A percentile compares a stretch with the other conserved stretches of the same genome.
Evolutionary conservation across 2,888 invertebrate genomes (phyloP).

Genomic region (Patella depressa): DNA sequence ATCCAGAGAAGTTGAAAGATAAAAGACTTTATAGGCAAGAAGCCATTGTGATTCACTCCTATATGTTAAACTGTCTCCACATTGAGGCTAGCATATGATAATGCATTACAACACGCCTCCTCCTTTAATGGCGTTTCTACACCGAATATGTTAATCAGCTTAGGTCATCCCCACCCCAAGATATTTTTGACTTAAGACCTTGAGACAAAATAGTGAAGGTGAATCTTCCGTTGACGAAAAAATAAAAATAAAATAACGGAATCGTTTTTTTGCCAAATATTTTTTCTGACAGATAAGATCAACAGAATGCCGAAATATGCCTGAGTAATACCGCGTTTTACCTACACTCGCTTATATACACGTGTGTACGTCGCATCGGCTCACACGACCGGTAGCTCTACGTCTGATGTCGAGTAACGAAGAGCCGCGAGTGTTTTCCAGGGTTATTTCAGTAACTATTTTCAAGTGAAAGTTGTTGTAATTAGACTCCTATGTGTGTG

Average conservation of each 20-base stretch:
- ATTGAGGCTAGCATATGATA: too few relatives aligned
- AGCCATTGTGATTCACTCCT: conserved; percentile 24
- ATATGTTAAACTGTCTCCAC: not conserved
- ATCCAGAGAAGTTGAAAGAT: not conserved
- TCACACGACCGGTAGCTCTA: too few relatives aligned
- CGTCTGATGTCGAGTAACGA: too few relatives aligned
- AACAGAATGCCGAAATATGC: too few relatives aligned
- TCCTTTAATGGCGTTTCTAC: conserved; percentile 24
- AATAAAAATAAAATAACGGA: not conserved
- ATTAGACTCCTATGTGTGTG: not conserved
- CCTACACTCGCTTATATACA: too few relatives aligned
- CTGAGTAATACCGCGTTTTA: too few relatives aligned
- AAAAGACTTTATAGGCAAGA: conserved; percentile 8
- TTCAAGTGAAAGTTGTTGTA: conserved; percentile 8
- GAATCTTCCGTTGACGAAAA: conserved; percentile 2
- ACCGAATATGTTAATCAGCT: conserved; percentile 27
- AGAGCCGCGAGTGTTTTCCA: too few relatives aligned
- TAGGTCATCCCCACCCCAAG: conserved; percentile 18
- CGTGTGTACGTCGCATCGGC: too few relatives aligned
- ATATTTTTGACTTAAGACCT: conserved; percentile 4
- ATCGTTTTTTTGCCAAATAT: not conserved
- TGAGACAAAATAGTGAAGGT: not conserved
- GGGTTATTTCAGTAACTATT: not conserved
- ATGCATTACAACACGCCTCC: conserved; percentile 17
- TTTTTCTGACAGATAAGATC: too few relatives aligned